Base-by-base conservation (phyloP, 2,888 invertebrate species). In the Chromoteleia sp. region DNA sequence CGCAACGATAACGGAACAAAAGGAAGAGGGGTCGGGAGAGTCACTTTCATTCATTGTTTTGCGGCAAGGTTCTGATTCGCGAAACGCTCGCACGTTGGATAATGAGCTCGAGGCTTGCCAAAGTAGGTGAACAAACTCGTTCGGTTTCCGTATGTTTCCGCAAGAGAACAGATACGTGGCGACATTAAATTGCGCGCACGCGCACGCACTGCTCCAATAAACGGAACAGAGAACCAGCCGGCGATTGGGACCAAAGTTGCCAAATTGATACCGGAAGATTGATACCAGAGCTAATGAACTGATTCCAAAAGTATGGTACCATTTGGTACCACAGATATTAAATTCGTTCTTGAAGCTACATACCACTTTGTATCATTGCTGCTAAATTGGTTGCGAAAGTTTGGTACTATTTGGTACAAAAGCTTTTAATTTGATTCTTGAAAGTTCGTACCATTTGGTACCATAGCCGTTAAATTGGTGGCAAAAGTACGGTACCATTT, bases 131-230 rank as follows among this genome's bases (percentile, higher is more conserved):
- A 68, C 74, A 68, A 80, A 80, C 63, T 68, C 30, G 74, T 63
- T 58, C 59, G 52, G 65, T 56, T 73, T 75, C 81, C 76, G 81
- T 81, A 67, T 70, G 76, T 76, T 76, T 71, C 75, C 52, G 58
- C 29, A 71, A 76, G 75, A 71, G 63, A 76, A 76, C 70, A 71
- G 75, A 75, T 75, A 81, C 80, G 75, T 81, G 80, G 80, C 80
- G 50, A 65, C 61, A 71, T 75, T 71, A 61, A 73, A 76, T 56
- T 21, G 65, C 52, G 75, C 80, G 68, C 70, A 54, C 59, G 74
- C 81, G 67, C 63, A 36, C 33, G 41, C 48, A 10, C 12, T 41
- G 50, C 61, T 21, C 61, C 52, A 43, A 56, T 67, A 78, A 73
- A 58, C 50, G 30, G 48, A 10, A 7, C 63, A 25, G 17, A 43